Conservation (phyloP, 1,140 invertebrate genomes). For the Pseudomyrmex dendroicus region DNA sequence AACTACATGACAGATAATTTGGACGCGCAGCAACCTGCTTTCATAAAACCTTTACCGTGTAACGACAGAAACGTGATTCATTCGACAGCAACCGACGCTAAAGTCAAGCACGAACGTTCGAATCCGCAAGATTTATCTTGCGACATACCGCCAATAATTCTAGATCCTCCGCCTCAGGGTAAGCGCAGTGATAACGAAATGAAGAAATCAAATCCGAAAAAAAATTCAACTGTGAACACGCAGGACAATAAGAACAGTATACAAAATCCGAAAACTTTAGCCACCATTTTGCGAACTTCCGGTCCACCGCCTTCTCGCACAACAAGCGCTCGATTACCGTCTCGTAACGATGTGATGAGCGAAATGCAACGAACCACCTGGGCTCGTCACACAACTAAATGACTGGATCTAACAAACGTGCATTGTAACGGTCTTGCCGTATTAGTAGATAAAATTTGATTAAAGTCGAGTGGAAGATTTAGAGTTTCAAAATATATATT, state of each 20-base stretch:
- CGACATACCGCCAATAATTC: constrained; percentile 77
- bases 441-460: too few species aligned
- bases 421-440: too few species aligned
- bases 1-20: constrained; percentile 61
- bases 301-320: constrained; percentile 90
- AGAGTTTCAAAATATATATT: not conserved
- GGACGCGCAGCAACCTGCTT: constrained; percentile 84
- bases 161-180: constrained; percentile 81
- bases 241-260: constrained; percentile 39
- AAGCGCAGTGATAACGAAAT: constrained; percentile 39
- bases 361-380: constrained; percentile 92
- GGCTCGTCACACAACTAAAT: constrained; percentile 95
- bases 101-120: constrained; percentile 61
- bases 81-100: constrained; percentile 20
- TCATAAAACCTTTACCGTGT: constrained; percentile 89
- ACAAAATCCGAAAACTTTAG: constrained; percentile 67
- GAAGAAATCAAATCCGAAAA: constrained; percentile 37
- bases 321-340: constrained; percentile 93
- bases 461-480: too few species aligned
- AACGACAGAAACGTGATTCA: constrained; percentile 57
- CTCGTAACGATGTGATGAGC: constrained; percentile 93
- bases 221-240: constrained; percentile 1
- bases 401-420: constrained; percentile 68
- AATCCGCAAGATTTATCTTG: constrained; percentile 61
- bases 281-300: constrained; percentile 76